phyloP scores from a whole-genome alignment of 2,888 invertebrate genomes.

The Eledona agricola region DNA sequence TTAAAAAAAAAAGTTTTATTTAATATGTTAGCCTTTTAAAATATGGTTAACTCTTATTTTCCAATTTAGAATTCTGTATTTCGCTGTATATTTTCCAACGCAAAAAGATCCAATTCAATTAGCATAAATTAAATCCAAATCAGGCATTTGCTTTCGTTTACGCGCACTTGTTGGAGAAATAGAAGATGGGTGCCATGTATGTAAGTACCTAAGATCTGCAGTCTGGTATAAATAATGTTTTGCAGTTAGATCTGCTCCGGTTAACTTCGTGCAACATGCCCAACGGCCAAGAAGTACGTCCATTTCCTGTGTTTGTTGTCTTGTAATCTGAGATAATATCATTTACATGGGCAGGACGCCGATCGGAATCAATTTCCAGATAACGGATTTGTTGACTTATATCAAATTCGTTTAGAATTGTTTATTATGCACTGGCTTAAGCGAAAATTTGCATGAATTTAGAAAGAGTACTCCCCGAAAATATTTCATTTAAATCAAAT shows the following conservation, averaged over 20 bases:
- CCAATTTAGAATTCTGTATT: too few relatives aligned
- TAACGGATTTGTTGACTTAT: not conserved
- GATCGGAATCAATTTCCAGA: not conserved
- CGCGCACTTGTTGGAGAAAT: not conserved
- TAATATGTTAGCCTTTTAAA: too few relatives aligned
- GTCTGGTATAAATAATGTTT: conserved; percentile 1
- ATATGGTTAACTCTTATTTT: too few relatives aligned
- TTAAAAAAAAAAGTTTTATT: too few relatives aligned
- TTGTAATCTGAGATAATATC: conserved; percentile 6
- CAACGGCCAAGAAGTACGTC: not conserved
- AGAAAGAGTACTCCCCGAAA: too few relatives aligned
- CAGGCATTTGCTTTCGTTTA: not conserved
- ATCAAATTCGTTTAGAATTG: not conserved
- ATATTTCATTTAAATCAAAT: too few relatives aligned
- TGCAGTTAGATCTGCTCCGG: conserved; percentile 17
- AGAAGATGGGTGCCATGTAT: not conserved
- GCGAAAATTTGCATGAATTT: too few relatives aligned
- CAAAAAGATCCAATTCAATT: not conserved
- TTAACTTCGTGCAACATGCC: conserved; percentile 22
- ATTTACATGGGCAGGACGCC: conserved; percentile 5
- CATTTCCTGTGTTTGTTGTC: conserved; percentile 16
- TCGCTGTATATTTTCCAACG: too few relatives aligned
- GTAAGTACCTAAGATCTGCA: not conserved
- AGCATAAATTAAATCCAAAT: not conserved
- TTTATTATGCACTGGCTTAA: too few relatives aligned